Evolutionary conservation across 2,797 vertebrate species (phyloP).

Genomic region (Tolypeutes matacus): DNA sequence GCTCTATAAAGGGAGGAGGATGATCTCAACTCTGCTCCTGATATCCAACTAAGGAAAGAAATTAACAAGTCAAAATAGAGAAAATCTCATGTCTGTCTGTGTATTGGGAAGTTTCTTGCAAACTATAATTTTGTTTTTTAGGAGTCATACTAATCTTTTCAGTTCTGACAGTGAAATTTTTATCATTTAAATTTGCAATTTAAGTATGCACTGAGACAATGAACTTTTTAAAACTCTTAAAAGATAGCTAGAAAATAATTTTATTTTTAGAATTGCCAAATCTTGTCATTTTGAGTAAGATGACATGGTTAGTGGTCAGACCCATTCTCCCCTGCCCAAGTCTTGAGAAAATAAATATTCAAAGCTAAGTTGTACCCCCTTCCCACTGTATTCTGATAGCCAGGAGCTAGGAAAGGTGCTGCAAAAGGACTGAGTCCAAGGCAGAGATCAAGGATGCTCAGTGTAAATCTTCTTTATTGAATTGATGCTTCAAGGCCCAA

Average conservation of each 20-base stretch:
- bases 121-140: not conserved
- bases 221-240: not conserved
- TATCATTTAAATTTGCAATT: not conserved
- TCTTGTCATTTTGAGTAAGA: not conserved
- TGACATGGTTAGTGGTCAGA: not conserved
- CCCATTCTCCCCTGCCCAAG: not conserved
- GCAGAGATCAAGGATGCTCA: not conserved
- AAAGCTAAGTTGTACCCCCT: not conserved
- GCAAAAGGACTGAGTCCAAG: not conserved
- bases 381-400: not conserved
- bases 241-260: not conserved
- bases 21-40: not conserved
- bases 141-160: not conserved
- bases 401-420: not conserved
- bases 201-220: not conserved
- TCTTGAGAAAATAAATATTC: not conserved
- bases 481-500: not conserved
- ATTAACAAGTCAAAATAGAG: not conserved
- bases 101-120: not conserved
- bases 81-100: not conserved
- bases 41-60: not conserved
- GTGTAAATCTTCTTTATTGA: not conserved
- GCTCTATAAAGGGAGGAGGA: not conserved
- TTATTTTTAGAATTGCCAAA: conserved; percentile 11
- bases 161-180: not conserved